Evolutionary conservation across 2,113 vertebrate species (phyloP), one percentile per base, ranked within the genome.

Genomic region (Hippoglossus stenolepis): DNA sequence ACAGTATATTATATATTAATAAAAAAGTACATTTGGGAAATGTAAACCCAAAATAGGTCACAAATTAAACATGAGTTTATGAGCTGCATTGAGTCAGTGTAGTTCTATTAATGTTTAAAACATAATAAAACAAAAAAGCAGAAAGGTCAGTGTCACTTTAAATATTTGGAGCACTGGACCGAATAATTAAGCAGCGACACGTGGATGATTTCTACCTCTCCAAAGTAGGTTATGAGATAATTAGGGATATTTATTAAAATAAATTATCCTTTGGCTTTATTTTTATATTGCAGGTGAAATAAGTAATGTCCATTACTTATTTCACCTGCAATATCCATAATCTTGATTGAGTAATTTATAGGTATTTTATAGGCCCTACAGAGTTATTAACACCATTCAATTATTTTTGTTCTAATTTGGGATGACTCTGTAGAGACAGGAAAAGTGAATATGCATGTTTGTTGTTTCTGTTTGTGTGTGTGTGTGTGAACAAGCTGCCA

Each of bases 81-180:
- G 51, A 53, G 20, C 20, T 53, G 51, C 51, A 5, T n/a, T n/a
- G 51, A 20, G 7, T 53, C 14, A 53, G 6, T 53, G 51, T 3
- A 17, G 51, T 54, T 21, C 1, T n/a, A 2, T 10, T n/a, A 2
- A n/a, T 54, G 51, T 54, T 54, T 54, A 54, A 54, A 17, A 17
- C 20, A 54, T n/a, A 3, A 4, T 54, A 3, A 53, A 54, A 54
- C 14, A 54, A 54, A 54, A 53, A 54, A 54, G 8, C 51, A 0
- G 18, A 54, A 54, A 54, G 51, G 51, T 54, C 51, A 54, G 20
- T 54, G 51, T 54, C 51, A 54, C 51, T 54, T 54, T 54, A n/a
- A 54, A 54, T 54, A 54, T n/a, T 54, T 54, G 51, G 51, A 54
- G 51, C 51, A 54, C 51, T 54, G 51, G 51, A 54, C 13, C 51